A percentile compares a stretch with the other conserved stretches of the same genome.
These are phyloP conservation scores for Hylomyscus alleni DNA, from an alignment of 2,797 vertebrate genomes.

Conservation along the genomic window DNA sequence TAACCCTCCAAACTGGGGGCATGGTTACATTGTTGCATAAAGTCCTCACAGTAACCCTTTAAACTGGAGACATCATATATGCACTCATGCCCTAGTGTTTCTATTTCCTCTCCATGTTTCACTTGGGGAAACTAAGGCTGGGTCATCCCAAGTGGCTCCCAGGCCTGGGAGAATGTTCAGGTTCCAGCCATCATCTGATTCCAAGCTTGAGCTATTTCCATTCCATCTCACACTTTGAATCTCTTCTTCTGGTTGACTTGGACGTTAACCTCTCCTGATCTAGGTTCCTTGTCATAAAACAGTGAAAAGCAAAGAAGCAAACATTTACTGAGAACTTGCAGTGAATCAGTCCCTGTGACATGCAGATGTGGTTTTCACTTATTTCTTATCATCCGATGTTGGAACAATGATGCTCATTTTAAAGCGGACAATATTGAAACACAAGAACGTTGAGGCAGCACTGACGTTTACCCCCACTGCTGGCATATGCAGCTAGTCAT, in stretches of 20 bases:
- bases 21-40: too few species aligned
- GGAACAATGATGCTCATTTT: neutral
- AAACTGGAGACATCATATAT: neutral
- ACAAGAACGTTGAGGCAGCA: neutral
- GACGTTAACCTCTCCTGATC: neutral
- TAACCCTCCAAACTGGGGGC: too few species aligned
- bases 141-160: neutral
- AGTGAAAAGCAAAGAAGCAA: conserved; percentile 13
- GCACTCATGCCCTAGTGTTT: neutral
- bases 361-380: neutral
- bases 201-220: neutral
- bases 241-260: neutral
- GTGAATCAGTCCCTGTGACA: neutral
- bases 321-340: neutral
- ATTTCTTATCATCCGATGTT: neutral
- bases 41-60: neutral
- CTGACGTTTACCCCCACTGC: neutral
- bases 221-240: neutral
- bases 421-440: neutral
- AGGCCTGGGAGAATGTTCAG: neutral
- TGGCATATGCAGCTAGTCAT: neutral
- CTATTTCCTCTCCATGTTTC: neutral
- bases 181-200: neutral
- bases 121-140: neutral
- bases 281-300: conserved; percentile 31